A percentile compares a stretch with the other conserved stretches of the same genome.
phyloP scores from a whole-genome alignment of 2,888 invertebrate species.

The Ryuthela nishihirai region DNA sequence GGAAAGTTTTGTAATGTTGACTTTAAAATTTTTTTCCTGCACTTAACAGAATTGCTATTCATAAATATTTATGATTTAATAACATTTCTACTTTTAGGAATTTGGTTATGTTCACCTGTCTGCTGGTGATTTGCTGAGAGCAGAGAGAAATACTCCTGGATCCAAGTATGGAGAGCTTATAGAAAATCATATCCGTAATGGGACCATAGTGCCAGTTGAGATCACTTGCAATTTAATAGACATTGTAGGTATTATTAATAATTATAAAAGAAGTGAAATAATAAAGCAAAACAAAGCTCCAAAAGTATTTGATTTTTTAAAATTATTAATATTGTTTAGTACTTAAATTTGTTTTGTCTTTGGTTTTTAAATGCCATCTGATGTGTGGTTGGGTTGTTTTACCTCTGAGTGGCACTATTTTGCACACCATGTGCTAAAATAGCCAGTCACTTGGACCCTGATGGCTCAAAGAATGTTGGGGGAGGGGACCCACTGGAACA shows the following conservation, averaged over 20 bases:
- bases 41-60: too few relatives aligned
- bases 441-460: too few relatives aligned
- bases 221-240: conserved; percentile 95
- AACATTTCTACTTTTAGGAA: conserved; percentile 47
- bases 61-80: too few relatives aligned
- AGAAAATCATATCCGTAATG: conserved; percentile 84
- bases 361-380: not conserved
- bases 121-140: conserved; percentile 82
- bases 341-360: not conserved
- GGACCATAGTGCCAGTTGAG: conserved; percentile 95
- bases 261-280: too few relatives aligned
- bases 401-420: too few relatives aligned
- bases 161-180: conserved; percentile 90
- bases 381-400: not conserved
- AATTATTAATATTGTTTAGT: not conserved
- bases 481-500: too few relatives aligned
- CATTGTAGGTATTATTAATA: conserved; percentile 63
- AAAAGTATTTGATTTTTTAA: not conserved
- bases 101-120: conserved; percentile 57
- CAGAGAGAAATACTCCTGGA: conserved; percentile 77
- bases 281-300: too few relatives aligned
- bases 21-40: not conserved
- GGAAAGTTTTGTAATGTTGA: not conserved
- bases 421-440: too few relatives aligned
- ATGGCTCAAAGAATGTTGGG: too few relatives aligned